phyloP scores from a whole-genome alignment of 2,113 vertebrate species.

The Prionailurus bengalensis region DNA sequence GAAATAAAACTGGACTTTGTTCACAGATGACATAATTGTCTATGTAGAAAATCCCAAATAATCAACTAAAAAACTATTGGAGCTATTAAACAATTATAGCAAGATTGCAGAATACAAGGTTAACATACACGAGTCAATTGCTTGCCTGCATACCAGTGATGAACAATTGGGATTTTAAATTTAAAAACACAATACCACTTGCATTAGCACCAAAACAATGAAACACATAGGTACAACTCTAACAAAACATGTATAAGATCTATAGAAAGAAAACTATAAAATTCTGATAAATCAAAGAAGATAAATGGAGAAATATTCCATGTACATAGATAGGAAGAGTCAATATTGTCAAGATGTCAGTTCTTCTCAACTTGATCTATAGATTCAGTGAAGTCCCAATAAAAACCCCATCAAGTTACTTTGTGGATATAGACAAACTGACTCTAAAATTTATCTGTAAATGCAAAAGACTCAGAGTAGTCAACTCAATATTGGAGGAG shows the following conservation, averaged over 20 bases:
- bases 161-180: slow-evolving; percentile 23
- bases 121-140: neutral
- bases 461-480: neutral
- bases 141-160: neutral
- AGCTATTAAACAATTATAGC: slow-evolving; percentile 36
- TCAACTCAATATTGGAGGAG: neutral
- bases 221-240: slow-evolving; percentile 31
- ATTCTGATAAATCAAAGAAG: slow-evolving; percentile 34
- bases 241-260: slow-evolving; percentile 10
- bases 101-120: neutral
- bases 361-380: neutral
- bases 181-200: neutral
- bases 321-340: neutral
- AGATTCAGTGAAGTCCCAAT: neutral
- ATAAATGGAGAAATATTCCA: slow-evolving; percentile 22
- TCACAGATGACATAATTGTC: neutral
- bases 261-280: slow-evolving; percentile 36
- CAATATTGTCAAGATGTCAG: neutral
- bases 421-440: neutral
- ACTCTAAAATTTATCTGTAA: slow-evolving; percentile 30
- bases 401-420: neutral
- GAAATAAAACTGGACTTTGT: neutral
- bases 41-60: slow-evolving; percentile 20
- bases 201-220: neutral
- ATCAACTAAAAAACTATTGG: neutral